These are phyloP conservation scores for Cyclina sinensis DNA, from an alignment of 1,140 invertebrate genomes.

Conservation along the genomic window DNA sequence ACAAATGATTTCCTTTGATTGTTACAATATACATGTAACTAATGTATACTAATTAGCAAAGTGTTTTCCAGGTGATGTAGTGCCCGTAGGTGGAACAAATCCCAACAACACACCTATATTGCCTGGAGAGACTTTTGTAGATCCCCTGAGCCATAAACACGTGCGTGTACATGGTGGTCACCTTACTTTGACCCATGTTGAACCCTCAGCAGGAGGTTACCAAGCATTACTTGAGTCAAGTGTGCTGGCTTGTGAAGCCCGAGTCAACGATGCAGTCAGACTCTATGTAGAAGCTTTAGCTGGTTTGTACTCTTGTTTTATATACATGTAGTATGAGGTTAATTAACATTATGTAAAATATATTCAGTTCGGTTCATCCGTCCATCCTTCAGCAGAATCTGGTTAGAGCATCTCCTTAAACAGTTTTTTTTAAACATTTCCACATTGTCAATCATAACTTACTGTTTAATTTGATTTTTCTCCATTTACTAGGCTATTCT, in stretches of 20 bases:
- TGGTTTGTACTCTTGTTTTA: slow-evolving; percentile 69
- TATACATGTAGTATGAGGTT: too few relatives aligned
- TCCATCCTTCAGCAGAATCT: too few relatives aligned
- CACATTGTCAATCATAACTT: too few relatives aligned
- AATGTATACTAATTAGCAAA: too few relatives aligned
- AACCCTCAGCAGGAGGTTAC: slow-evolving; percentile 82
- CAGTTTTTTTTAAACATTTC: too few relatives aligned
- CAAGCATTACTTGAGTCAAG: slow-evolving; percentile 82
- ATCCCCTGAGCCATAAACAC: slow-evolving; percentile 78
- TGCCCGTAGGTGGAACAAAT: slow-evolving; percentile 81
- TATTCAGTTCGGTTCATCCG: too few relatives aligned
- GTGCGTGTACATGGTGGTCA: slow-evolving; percentile 80
- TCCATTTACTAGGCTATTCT: too few relatives aligned
- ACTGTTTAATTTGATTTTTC: too few relatives aligned
- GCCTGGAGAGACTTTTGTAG: slow-evolving; percentile 78
- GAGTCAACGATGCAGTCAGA: slow-evolving; percentile 76
- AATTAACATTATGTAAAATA: too few relatives aligned
- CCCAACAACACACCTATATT: slow-evolving; percentile 78
- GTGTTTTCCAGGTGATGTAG: slow-evolving; percentile 78
- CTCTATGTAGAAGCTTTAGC: slow-evolving; percentile 79
- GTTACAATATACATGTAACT: too few relatives aligned
- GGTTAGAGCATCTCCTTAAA: too few relatives aligned
- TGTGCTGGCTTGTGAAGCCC: slow-evolving; percentile 81
- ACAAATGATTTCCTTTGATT: too few relatives aligned
- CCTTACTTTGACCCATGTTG: slow-evolving; percentile 68